These are phyloP conservation scores for Ispidina lecontei DNA, from an alignment of 2,797 vertebrate species.

Conservation along the genomic window DNA sequence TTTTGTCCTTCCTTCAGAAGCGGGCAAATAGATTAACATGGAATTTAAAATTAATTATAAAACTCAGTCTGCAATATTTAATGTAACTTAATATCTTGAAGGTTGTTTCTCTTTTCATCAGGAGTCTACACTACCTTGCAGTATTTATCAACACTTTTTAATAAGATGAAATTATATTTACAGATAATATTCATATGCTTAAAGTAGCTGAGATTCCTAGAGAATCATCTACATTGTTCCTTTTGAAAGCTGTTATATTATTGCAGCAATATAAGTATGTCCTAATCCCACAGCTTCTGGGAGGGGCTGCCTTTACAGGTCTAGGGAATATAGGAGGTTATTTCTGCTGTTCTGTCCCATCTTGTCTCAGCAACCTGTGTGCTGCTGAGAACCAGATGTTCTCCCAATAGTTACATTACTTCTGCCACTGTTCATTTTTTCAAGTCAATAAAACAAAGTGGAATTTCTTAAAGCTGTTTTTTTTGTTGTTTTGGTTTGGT, in stretches of 20 bases:
- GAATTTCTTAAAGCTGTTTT: neutral
- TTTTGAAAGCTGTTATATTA: neutral
- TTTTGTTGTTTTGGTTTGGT: no score
- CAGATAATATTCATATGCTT: neutral
- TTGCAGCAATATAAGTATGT: neutral
- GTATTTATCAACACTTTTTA: constrained; percentile 27
- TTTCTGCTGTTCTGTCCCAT: neutral
- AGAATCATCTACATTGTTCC: neutral
- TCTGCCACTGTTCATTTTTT: neutral
- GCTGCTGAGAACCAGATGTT: neutral
- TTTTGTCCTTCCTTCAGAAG: neutral
- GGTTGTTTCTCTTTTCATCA: neutral
- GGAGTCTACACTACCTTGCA: neutral
- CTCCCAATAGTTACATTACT: neutral
- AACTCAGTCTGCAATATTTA: neutral
- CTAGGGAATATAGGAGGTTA: neutral
- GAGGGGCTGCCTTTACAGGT: neutral
- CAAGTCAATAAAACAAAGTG: neutral
- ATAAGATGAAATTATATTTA: neutral
- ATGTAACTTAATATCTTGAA: neutral
- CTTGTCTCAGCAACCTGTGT: neutral
- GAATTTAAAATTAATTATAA: neutral
- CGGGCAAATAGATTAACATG: rapidly evolving
- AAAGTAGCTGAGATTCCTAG: neutral
- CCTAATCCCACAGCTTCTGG: neutral